phyloP scores from a whole-genome alignment of 35 echinoderm and acorn worm species.

The Apostichopus parvimensis region DNA sequence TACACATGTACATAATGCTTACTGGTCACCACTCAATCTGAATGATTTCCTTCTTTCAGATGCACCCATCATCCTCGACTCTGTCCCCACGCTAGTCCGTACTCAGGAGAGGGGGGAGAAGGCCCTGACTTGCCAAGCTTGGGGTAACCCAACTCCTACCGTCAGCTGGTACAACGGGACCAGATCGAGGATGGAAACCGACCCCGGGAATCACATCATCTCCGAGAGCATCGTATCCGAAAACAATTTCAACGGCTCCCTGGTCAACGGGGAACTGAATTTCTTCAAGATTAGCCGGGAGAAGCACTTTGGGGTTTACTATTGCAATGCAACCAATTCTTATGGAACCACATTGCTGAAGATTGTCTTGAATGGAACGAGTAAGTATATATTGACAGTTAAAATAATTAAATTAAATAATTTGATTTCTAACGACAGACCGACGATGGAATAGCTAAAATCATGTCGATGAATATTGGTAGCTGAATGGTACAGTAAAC shows the following conservation, averaged over 20 bases:
- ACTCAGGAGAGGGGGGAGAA: slow-evolving; percentile 30
- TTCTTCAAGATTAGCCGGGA: slow-evolving; percentile 31
- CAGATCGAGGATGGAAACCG: background rate
- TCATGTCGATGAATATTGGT: no score
- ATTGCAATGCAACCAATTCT: slow-evolving; percentile 22
- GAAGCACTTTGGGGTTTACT: slow-evolving; percentile 36
- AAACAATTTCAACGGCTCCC: slow-evolving; percentile 39
- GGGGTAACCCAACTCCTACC: slow-evolving; percentile 46
- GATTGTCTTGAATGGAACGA: slow-evolving; percentile 53
- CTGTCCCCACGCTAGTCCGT: slow-evolving; percentile 30
- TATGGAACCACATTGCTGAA: background rate
- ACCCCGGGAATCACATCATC: slow-evolving; percentile 13
- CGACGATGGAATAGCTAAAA: no score
- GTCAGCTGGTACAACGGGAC: slow-evolving; percentile 40
- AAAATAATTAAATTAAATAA: no score
- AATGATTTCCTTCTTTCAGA: background rate
- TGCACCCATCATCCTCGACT: slow-evolving; percentile 23
- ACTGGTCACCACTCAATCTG: no score
- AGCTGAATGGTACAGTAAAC: no score
- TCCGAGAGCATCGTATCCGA: background rate
- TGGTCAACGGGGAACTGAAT: slow-evolving; percentile 12
- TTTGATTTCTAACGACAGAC: no score
- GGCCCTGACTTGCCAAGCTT: slow-evolving; percentile 14
- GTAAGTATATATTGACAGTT: slow-evolving; percentile 29
- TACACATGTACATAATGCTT: no score